Percentiles rank a stretch among this genome's conserved stretches.
Evolutionary conservation across 2,797 vertebrate species (phyloP).

Genomic region (Clarias pachynema): DNA sequence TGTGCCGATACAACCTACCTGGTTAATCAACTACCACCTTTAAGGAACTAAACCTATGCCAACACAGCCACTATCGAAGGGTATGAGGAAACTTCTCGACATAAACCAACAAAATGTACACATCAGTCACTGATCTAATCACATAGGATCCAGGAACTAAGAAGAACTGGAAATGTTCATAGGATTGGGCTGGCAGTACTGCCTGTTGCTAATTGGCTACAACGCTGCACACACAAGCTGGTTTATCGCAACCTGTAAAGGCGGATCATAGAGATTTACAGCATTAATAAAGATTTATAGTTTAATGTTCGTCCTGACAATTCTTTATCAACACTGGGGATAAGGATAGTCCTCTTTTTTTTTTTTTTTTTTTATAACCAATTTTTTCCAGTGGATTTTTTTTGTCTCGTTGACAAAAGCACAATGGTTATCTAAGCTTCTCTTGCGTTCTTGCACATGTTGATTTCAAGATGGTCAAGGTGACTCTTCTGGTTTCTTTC

Average conservation of each 20-base stretch:
- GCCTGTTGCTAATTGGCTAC: background rate
- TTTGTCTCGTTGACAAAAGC: background rate
- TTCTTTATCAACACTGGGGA: background rate
- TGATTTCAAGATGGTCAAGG: background rate
- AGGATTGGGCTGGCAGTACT: background rate
- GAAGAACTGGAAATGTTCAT: background rate
- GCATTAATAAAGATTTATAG: background rate
- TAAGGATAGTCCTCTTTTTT: too few relatives aligned
- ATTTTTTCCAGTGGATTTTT: background rate
- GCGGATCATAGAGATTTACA: background rate
- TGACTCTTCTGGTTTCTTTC: background rate
- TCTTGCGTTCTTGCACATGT: background rate
- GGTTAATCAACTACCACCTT: slow-evolving; percentile 1
- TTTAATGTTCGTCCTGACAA: background rate
- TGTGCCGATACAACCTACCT: background rate
- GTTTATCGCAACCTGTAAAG: background rate
- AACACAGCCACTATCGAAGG: background rate
- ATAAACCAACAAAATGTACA: background rate
- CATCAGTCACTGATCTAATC: background rate
- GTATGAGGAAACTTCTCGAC: background rate
- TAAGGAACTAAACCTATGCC: background rate
- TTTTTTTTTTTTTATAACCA: too few relatives aligned
- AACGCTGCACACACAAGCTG: background rate
- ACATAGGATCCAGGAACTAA: background rate
- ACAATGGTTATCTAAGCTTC: background rate